Conservation (phyloP, 2,113 vertebrate species). For the Coturnix japonica region DNA sequence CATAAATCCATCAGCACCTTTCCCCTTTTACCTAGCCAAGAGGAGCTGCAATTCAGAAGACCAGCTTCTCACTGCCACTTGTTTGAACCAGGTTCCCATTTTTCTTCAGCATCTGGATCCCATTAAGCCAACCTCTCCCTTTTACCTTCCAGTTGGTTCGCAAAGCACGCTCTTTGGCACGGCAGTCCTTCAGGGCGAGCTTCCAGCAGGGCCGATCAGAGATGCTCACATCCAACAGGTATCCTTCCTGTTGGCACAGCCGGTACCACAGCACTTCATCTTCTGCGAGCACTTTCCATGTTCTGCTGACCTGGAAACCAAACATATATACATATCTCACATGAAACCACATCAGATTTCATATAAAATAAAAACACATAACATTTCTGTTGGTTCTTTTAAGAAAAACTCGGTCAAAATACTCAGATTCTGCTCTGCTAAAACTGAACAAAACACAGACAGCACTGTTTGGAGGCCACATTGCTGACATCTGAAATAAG, state of each 20-base stretch:
- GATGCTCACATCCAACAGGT: slow-evolving; percentile 79
- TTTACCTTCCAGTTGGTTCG: slow-evolving; percentile 95
- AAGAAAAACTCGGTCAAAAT: background rate
- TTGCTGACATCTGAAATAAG: background rate
- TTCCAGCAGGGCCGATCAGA: slow-evolving; percentile 92
- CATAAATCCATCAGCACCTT: background rate
- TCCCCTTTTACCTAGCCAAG: background rate
- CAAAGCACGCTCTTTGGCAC: slow-evolving; percentile 80
- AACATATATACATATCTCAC: background rate
- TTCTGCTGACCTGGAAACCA: slow-evolving; percentile 89
- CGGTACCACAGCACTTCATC: slow-evolving; percentile 91
- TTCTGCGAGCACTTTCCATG: slow-evolving; percentile 91
- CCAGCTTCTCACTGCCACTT: background rate
- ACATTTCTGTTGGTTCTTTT: background rate
- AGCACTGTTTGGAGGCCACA: background rate
- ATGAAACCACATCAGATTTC: background rate
- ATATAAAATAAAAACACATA: background rate
- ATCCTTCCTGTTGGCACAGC: slow-evolving; percentile 88
- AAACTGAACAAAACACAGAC: background rate
- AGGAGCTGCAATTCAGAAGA: background rate
- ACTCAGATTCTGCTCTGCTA: background rate
- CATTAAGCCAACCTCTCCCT: background rate
- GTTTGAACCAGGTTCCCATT: background rate
- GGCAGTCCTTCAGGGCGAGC: slow-evolving; percentile 85
- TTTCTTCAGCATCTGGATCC: background rate